phyloP scores from a whole-genome alignment of 2,888 invertebrate species.

The Drosophila basisetae region DNA sequence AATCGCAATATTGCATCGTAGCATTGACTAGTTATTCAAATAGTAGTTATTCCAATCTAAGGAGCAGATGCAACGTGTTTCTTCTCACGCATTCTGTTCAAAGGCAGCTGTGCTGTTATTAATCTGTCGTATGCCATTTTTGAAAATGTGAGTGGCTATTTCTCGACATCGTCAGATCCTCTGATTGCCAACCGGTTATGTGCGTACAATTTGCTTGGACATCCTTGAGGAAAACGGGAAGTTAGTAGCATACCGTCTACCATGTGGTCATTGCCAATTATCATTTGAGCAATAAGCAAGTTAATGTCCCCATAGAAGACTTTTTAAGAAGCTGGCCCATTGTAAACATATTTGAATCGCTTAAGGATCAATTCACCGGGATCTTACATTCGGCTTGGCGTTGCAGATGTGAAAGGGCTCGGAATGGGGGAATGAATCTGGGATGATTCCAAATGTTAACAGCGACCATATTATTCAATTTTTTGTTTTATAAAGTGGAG shows the following conservation, averaged over 20 bases:
- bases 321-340: not conserved
- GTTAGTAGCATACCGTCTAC: not conserved
- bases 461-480: no score
- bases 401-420: not conserved
- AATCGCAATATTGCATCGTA: not conserved
- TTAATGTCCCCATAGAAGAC: not conserved
- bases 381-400: not conserved
- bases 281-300: not conserved
- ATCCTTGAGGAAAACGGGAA: not conserved
- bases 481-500: no score
- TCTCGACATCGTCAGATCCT: not conserved
- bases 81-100: rapidly evolving
- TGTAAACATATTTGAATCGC: not conserved
- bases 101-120: not conserved
- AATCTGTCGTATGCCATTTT: no score
- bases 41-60: not conserved
- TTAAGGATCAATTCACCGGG: not conserved
- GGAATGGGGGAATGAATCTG: not conserved
- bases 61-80: not conserved
- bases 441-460: not conserved
- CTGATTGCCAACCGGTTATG: not conserved
- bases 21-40: not conserved
- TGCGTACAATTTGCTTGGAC: not conserved
- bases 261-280: no score
- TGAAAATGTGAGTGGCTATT: no score